Percentiles rank a stretch among this genome's conserved stretches.
phyloP scores from a whole-genome alignment of 2,888 invertebrate species.

The Limnephilus auricula region DNA sequence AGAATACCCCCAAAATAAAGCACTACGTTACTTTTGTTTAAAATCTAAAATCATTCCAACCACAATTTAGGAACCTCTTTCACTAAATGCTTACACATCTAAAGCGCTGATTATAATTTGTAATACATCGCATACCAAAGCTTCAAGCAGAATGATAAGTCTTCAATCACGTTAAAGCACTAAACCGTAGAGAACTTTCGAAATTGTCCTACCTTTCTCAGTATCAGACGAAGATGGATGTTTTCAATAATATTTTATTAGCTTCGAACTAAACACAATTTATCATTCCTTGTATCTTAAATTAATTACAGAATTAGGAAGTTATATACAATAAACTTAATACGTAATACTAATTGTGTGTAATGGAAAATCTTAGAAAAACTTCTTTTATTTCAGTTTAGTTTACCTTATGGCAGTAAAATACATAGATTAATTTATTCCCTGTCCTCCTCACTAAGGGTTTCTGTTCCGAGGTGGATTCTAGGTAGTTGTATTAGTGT shows the following conservation, averaged over 20 bases:
- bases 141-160: background rate
- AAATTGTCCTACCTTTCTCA: background rate
- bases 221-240: background rate
- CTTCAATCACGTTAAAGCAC: background rate
- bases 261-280: background rate
- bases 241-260: background rate
- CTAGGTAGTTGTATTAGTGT: too few species aligned
- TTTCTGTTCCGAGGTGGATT: too few species aligned
- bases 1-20: too few species aligned
- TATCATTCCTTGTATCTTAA: background rate
- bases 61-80: background rate
- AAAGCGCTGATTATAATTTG: background rate
- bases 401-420: too few species aligned
- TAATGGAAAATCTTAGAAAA: too few species aligned
- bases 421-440: too few species aligned
- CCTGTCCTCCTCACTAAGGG: too few species aligned
- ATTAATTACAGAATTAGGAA: background rate
- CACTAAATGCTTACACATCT: background rate
- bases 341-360: background rate
- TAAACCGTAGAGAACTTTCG: background rate
- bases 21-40: too few species aligned
- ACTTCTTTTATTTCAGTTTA: too few species aligned
- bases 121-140: too few species aligned
- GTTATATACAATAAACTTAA: background rate
- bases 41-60: too few species aligned